Evolutionary conservation across 1,140 invertebrate species (phyloP).

Genomic region (Paramacrobiotus metropolitanus): DNA sequence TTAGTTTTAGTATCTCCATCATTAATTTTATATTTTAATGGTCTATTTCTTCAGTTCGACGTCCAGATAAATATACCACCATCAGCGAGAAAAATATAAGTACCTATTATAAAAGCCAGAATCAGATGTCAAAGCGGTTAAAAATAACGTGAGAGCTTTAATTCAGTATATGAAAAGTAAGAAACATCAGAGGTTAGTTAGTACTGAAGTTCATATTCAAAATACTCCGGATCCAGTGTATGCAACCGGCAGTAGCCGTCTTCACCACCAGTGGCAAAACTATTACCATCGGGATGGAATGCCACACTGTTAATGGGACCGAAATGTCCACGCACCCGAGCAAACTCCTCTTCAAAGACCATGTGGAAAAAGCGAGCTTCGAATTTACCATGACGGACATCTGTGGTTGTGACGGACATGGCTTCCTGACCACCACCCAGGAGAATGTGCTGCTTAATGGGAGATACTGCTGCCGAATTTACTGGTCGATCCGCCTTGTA

Average conservation of each 20-base stretch:
- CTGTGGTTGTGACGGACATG: slow-evolving; percentile 95
- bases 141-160: too few relatives aligned
- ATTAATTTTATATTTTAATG: too few relatives aligned
- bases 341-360: slow-evolving; percentile 99
- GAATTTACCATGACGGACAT: slow-evolving; percentile 81
- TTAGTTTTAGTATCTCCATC: too few relatives aligned
- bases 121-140: too few relatives aligned
- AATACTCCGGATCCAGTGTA: slow-evolving; percentile 83
- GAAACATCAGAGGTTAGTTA: slow-evolving; percentile 20
- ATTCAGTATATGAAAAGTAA: too few relatives aligned
- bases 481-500: slow-evolving; percentile 90
- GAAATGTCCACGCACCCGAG: slow-evolving; percentile 91
- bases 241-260: slow-evolving; percentile 94
- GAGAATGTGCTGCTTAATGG: slow-evolving; percentile 72
- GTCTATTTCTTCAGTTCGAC: too few relatives aligned
- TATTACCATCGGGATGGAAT: slow-evolving; percentile 89
- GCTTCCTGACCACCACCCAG: slow-evolving; percentile 93
- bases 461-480: slow-evolving; percentile 85
- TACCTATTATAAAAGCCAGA: too few relatives aligned
- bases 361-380: slow-evolving; percentile 94
- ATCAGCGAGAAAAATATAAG: too few relatives aligned
- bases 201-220: slow-evolving; percentile 87
- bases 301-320: slow-evolving; percentile 95
- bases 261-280: slow-evolving; percentile 88
- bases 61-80: too few relatives aligned